Percentiles rank a stretch among this genome's conserved stretches.
Conservation (phyloP, 2,888 invertebrate species). For the Osmoderma eremita region DNA sequence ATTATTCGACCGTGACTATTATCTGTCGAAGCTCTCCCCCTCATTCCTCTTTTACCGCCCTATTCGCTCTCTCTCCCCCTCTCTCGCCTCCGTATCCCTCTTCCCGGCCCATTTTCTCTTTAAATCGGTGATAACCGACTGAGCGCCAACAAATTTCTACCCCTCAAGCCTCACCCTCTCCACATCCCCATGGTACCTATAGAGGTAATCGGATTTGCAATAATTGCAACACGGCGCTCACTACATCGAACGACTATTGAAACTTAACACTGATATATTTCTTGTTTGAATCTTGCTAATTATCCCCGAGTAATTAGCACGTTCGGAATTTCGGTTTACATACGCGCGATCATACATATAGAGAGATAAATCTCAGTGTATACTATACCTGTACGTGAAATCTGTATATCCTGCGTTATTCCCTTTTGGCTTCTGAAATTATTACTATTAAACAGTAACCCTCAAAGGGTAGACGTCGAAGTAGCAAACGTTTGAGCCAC, state of each 20-base stretch:
- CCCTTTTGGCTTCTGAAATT: too few species aligned
- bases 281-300: conserved; percentile 30
- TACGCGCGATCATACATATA: neutral
- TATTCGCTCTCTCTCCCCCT: too few species aligned
- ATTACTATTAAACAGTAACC: too few species aligned
- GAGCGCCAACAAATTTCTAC: conserved; percentile 24
- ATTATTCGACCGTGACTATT: conserved; percentile 13
- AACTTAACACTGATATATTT: conserved; percentile 32
- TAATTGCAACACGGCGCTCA: conserved; percentile 18
- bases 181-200: neutral
- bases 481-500: too few species aligned
- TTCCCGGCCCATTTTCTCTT: too few species aligned
- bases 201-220: conserved; percentile 26
- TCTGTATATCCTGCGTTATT: too few species aligned
- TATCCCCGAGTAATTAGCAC: conserved; percentile 10
- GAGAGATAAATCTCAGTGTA: neutral
- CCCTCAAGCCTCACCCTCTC: neutral
- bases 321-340: neutral
- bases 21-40: too few species aligned
- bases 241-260: conserved; percentile 31
- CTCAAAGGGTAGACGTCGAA: too few species aligned
- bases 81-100: too few species aligned
- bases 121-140: too few species aligned
- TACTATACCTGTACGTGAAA: too few species aligned
- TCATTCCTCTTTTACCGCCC: too few species aligned